phyloP scores from a whole-genome alignment of 2,797 vertebrate genomes.

The Girardinus metallicus region DNA sequence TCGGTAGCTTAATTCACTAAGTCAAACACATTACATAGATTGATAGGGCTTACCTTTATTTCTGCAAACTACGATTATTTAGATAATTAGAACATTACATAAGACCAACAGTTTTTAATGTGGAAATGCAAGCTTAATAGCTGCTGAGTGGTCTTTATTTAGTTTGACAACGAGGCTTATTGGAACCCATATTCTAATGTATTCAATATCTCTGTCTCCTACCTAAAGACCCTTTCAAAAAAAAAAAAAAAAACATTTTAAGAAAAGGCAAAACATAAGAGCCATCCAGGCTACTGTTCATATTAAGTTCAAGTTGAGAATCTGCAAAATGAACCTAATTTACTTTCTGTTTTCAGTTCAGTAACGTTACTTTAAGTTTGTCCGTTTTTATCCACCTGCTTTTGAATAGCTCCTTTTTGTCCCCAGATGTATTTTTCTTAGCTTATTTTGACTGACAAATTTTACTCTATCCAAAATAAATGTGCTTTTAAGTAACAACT shows the following conservation, averaged over 20 bases:
- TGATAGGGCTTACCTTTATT: neutral
- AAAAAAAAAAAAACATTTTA: neutral
- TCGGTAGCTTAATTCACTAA: neutral
- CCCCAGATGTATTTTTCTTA: neutral
- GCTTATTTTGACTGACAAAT: neutral
- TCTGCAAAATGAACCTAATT: neutral
- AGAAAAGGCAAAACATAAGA: neutral
- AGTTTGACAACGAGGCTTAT: neutral
- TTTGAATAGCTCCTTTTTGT: neutral
- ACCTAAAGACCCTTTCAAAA: neutral
- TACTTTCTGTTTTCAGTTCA: neutral
- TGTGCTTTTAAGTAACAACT: neutral
- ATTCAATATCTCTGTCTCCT: neutral
- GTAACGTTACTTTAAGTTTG: neutral
- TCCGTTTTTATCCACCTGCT: neutral
- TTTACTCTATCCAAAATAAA: neutral
- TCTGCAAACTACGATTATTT: neutral
- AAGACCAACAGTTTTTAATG: neutral
- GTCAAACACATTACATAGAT: neutral
- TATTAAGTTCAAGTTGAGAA: neutral
- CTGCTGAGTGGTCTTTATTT: neutral
- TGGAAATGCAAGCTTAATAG: neutral
- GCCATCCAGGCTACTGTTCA: neutral
- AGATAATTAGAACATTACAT: neutral
- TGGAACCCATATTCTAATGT: neutral